Evolutionary conservation across 2,888 invertebrate species (phyloP).

Genomic region (Amphipyra berbera): DNA sequence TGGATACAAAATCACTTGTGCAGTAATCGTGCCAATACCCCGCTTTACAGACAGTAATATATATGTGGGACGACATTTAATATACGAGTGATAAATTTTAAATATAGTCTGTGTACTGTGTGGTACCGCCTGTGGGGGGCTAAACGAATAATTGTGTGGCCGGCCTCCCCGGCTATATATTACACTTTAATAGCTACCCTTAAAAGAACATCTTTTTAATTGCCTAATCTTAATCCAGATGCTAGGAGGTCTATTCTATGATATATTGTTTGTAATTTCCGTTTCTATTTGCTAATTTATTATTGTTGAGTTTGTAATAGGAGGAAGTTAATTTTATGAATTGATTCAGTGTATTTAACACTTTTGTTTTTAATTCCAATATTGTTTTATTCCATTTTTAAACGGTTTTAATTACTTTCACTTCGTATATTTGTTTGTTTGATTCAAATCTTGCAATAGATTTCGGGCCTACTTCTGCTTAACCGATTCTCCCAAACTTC

Average conservation of each 20-base stretch:
- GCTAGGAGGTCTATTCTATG: conserved; percentile 75
- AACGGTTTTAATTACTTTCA: too few relatives aligned
- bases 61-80: conserved; percentile 82
- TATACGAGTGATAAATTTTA: conserved; percentile 79
- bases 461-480: too few relatives aligned
- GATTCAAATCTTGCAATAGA: too few relatives aligned
- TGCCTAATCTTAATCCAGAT: conserved; percentile 79
- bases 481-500: too few relatives aligned
- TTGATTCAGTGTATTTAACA: conserved; percentile 3
- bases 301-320: neutral
- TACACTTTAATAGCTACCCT: conserved; percentile 82
- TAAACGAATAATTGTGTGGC: conserved; percentile 73
- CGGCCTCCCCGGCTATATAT: conserved; percentile 71
- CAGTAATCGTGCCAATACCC: conserved; percentile 70
- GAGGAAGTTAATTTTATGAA: conserved; percentile 7
- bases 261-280: conserved; percentile 46
- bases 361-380: conserved; percentile 24
- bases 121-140: conserved; percentile 77
- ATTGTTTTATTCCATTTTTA: conserved; percentile 45
- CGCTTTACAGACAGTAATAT: conserved; percentile 75
- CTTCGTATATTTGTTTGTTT: too few relatives aligned
- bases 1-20: conserved; percentile 67
- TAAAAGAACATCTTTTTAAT: conserved; percentile 85
- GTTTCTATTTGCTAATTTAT: conserved; percentile 22
- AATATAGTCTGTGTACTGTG: conserved; percentile 65